Conservation (phyloP, 2,113 vertebrate species). For the Mastomys coucha region DNA sequence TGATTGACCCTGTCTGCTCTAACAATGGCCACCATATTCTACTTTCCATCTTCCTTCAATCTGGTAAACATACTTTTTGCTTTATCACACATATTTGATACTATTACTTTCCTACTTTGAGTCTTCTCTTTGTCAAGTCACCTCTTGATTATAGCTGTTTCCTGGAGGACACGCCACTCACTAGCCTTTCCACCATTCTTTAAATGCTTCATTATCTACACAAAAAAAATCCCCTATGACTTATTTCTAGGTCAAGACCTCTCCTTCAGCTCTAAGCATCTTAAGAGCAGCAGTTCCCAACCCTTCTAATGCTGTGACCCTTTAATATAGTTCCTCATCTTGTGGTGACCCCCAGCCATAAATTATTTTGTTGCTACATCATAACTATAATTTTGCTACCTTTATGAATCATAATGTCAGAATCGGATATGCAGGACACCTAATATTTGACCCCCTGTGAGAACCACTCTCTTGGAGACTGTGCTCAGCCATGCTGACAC, state of each 20-base stretch:
- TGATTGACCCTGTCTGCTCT: not conserved
- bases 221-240: not conserved
- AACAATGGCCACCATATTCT: not conserved
- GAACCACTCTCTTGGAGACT: not conserved
- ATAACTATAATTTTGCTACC: not conserved
- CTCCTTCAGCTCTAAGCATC: not conserved
- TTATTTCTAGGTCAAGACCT: not conserved
- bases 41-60: not conserved
- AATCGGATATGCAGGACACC: not conserved
- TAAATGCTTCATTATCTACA: not conserved
- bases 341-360: not conserved
- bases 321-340: not conserved
- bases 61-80: no score
- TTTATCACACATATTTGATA: not conserved
- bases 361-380: not conserved
- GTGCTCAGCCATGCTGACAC: not conserved
- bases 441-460: not conserved
- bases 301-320: not conserved
- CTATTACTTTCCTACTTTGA: not conserved
- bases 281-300: not conserved
- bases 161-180: not conserved
- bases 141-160: not conserved
- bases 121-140: constrained; percentile 1
- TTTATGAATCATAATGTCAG: not conserved
- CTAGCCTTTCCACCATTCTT: not conserved